Base-by-base conservation (phyloP, 2,797 vertebrate species). In the Myotis daubentonii region DNA sequence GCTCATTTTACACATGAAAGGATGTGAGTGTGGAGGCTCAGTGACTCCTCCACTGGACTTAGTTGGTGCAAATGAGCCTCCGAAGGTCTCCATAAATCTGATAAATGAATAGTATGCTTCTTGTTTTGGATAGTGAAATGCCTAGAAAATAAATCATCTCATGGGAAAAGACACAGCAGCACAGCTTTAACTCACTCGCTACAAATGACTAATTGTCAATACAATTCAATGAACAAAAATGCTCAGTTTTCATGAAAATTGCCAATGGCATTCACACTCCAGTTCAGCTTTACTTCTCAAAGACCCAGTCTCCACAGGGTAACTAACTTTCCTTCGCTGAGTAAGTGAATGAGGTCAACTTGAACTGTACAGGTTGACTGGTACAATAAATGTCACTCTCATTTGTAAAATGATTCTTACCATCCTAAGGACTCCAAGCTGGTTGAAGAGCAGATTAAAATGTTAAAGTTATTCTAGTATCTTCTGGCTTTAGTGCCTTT, bases 191-290 rank as follows among this genome's bases (percentile, higher is more conserved):
- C 33, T 79, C 30, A 49, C 47, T 66, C 57, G 11, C 22, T 62
- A 47, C 17, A 62, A 93, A 82, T 87, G 9, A 51, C n/a, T 71
- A 65, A 68, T 38, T 72, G 72, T 28, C 88, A 68, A 6, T 68
- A 44, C 2, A 33, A 62, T 28, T 80, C 47, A 22, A 7, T 75
- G 57, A 81, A 81, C 81, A 38, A 41, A 74, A 87, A 20, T 8
- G 11, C 28, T 79, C 55, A 51, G 6, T 38, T 41, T 78, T 44
- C 81, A 78, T 38, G 62, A 44, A 74, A 93, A 65, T 25, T 22
- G 8, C 41, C 75, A 62, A 25, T 36, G 23, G 0, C 22, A 44
- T 22, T 66, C n/a, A 85, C 13, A 6, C 4, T 2, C 65, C 6
- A n/a, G 6, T 30, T 81, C 44, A 44, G n/a, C 57, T 89, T 86